Conservation (phyloP, 2,797 vertebrate genomes). For the Synaphobranchus kaupii region DNA sequence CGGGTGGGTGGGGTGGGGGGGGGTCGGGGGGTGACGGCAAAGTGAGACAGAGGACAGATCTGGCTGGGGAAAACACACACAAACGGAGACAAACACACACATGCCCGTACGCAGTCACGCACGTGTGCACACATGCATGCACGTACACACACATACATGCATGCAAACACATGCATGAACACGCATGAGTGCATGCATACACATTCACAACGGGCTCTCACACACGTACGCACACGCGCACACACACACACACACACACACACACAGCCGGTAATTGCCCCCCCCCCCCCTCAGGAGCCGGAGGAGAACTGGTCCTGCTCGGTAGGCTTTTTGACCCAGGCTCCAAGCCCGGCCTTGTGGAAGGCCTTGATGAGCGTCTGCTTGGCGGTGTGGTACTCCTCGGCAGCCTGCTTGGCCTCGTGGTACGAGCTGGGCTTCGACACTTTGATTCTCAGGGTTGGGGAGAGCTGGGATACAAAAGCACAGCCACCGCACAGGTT, state of each 20-base stretch:
- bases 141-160: neutral
- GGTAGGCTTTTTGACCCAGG: conserved; percentile 97
- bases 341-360: conserved; percentile 92
- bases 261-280: conserved; percentile 50
- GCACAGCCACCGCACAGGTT: no score
- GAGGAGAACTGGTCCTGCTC: conserved; percentile 98
- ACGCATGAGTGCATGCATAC: neutral
- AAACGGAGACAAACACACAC: neutral
- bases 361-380: conserved; percentile 91
- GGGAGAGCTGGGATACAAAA: conserved; percentile 71
- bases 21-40: conserved; percentile 23
- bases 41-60: conserved; percentile 38
- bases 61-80: conserved; percentile 29
- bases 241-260: neutral
- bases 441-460: conserved; percentile 81
- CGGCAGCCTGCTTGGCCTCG: conserved; percentile 89
- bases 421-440: conserved; percentile 87
- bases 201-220: neutral
- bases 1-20: conserved; percentile 22
- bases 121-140: neutral
- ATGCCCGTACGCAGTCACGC: neutral
- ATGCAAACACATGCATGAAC: neutral
- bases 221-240: neutral
- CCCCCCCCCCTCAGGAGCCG: conserved; percentile 70
- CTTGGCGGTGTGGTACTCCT: conserved; percentile 92